A percentile compares a stretch with the other conserved stretches of the same genome.
Conservation (phyloP, 2,113 vertebrate genomes). For the Pipra filicauda region DNA sequence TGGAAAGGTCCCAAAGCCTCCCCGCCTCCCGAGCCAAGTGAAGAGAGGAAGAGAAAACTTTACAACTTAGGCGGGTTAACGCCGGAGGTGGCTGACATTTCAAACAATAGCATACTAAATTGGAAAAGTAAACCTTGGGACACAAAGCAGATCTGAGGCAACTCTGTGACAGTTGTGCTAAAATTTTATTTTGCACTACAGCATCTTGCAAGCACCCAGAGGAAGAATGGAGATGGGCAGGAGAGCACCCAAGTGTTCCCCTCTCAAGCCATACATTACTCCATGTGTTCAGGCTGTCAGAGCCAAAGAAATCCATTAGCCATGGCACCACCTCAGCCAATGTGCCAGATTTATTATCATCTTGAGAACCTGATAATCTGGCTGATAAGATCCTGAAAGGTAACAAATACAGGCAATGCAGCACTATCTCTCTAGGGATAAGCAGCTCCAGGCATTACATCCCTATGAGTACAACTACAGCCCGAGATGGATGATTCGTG, state of each 20-base stretch:
- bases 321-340: background rate
- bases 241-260: background rate
- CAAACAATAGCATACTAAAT: background rate
- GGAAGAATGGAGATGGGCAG: background rate
- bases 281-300: accelerated
- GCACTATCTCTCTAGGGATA: background rate
- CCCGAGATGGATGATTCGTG: background rate
- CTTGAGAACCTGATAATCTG: background rate
- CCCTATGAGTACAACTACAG: background rate
- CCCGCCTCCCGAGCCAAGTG: background rate
- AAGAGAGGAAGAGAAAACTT: background rate
- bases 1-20: conserved; percentile 41
- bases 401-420: background rate
- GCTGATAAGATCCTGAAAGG: background rate
- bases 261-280: background rate
- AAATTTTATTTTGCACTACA: background rate
- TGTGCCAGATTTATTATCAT: background rate
- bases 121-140: background rate
- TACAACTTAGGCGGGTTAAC: background rate
- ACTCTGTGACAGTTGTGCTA: background rate
- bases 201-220: background rate
- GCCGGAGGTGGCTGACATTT: conserved; percentile 7
- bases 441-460: background rate
- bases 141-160: background rate
- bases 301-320: background rate